A percentile compares a stretch with the other conserved stretches of the same genome.
Evolutionary conservation across 1,140 invertebrate genomes (phyloP).

Genomic region (Elymnias hypermnestra): DNA sequence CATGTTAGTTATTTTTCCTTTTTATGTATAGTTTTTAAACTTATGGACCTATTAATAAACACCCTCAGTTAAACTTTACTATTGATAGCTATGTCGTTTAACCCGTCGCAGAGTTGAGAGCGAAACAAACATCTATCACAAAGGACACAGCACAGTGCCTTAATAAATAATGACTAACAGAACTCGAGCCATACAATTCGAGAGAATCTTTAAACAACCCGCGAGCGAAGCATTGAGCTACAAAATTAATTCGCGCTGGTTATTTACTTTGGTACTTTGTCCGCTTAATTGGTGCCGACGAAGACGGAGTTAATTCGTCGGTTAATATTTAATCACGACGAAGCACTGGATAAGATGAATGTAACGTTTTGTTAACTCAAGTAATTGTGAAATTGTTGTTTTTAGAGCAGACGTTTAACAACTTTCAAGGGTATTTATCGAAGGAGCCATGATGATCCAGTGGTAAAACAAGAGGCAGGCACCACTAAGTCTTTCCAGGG

Average conservation of each 20-base stretch:
- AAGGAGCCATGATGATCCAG: no score
- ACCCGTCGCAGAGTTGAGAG: no score
- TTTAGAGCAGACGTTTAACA: no score
- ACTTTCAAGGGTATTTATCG: no score
- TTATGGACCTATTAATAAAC: no score
- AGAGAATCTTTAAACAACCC: constrained; percentile 50
- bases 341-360: constrained; percentile 1
- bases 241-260: constrained; percentile 61
- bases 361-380: constrained; percentile 7
- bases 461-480: no score
- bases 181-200: background rate
- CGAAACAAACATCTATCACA: no score
- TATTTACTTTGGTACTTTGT: constrained; percentile 68
- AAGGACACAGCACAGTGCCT: background rate
- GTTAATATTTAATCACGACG: constrained; percentile 63
- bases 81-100: no score
- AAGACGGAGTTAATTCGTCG: constrained; percentile 65
- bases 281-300: constrained; percentile 64
- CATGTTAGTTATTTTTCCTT: no score
- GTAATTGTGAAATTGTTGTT: constrained; percentile 3
- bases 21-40: no score
- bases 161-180: background rate
- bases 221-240: constrained; percentile 31
- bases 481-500: no score
- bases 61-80: no score